phyloP scores from a whole-genome alignment of 2,888 invertebrate species.

The Rhagonycha fulva region DNA sequence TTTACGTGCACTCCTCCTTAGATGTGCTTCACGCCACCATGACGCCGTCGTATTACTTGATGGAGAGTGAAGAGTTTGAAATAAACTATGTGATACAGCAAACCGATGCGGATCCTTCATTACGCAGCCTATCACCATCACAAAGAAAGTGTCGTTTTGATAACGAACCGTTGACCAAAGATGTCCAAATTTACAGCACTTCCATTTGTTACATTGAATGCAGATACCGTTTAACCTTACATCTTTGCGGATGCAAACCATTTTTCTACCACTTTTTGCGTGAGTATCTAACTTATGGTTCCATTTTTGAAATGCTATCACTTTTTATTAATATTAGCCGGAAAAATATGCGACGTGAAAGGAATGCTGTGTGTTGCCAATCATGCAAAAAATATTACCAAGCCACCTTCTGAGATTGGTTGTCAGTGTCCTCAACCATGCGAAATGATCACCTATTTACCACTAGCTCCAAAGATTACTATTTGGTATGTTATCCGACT shows the following conservation, averaged over 20 bases:
- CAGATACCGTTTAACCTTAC: conserved; percentile 57
- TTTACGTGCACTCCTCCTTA: conserved; percentile 64
- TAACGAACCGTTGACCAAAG: conserved; percentile 54
- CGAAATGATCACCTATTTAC: conserved; percentile 52
- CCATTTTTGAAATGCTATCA: neutral
- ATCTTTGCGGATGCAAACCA: conserved; percentile 63
- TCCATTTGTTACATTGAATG: conserved; percentile 63
- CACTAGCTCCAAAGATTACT: conserved; percentile 49
- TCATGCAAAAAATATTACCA: conserved; percentile 49
- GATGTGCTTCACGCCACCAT: conserved; percentile 60
- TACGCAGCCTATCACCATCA: conserved; percentile 54
- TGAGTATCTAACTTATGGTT: conserved; percentile 36
- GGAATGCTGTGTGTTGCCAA: conserved; percentile 61
- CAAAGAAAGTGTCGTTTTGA: conserved; percentile 62
- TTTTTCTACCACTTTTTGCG: conserved; percentile 64
- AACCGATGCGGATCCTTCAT: conserved; percentile 56
- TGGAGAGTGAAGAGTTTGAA: conserved; percentile 53
- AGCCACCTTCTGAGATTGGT: conserved; percentile 46
- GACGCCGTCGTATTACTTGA: conserved; percentile 42
- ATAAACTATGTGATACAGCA: conserved; percentile 56
- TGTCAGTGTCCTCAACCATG: conserved; percentile 58
- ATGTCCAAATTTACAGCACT: conserved; percentile 60
- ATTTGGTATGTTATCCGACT: conserved; percentile 46
- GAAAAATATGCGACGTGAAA: conserved; percentile 56
- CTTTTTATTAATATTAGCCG: conserved; percentile 47